These are phyloP conservation scores for Palythoa caribaeorum DNA, from an alignment of 92 coral and sea anemone species.

Conservation along the genomic window DNA sequence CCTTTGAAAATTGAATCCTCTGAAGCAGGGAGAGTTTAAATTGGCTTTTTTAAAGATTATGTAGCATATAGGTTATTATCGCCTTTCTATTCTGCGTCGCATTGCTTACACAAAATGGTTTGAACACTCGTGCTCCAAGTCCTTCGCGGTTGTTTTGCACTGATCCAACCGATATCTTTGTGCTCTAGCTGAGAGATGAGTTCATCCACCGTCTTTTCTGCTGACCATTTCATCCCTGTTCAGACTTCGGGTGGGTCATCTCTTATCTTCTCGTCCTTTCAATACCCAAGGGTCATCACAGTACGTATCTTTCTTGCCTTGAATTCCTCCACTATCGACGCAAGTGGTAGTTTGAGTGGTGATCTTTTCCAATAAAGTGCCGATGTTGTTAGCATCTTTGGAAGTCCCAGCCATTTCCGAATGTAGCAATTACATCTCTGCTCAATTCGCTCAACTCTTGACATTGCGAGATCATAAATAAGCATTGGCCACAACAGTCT, in stretches of 20 bases:
- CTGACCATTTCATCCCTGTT: background rate
- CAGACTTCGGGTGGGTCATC: background rate
- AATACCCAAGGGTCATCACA: slow-evolving; percentile 38
- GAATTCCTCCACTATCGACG: slow-evolving; percentile 42
- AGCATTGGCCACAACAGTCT: slow-evolving; percentile 46
- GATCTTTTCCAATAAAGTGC: too few species aligned
- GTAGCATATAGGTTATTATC: too few species aligned
- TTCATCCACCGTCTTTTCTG: too few species aligned
- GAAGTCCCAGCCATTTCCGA: slow-evolving; percentile 46
- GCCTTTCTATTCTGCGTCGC: too few species aligned
- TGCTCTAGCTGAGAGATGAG: background rate
- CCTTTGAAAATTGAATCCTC: too few species aligned
- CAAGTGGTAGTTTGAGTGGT: slow-evolving; percentile 10
- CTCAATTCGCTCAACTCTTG: slow-evolving; percentile 28
- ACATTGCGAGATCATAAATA: slow-evolving; percentile 41
- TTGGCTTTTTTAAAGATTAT: too few species aligned
- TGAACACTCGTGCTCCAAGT: too few species aligned
- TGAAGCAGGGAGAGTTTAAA: too few species aligned
- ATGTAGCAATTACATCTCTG: slow-evolving; percentile 29
- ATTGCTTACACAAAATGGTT: too few species aligned
- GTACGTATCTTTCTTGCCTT: slow-evolving; percentile 38
- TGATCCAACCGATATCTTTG: too few species aligned
- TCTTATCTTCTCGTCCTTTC: slow-evolving; percentile 11
- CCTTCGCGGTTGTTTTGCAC: too few species aligned
- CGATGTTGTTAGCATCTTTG: background rate